Percentiles rank a stretch among this genome's conserved stretches.
phyloP scores from a whole-genome alignment of 2,888 invertebrate genomes.

The Caenorhabditis sp. region DNA sequence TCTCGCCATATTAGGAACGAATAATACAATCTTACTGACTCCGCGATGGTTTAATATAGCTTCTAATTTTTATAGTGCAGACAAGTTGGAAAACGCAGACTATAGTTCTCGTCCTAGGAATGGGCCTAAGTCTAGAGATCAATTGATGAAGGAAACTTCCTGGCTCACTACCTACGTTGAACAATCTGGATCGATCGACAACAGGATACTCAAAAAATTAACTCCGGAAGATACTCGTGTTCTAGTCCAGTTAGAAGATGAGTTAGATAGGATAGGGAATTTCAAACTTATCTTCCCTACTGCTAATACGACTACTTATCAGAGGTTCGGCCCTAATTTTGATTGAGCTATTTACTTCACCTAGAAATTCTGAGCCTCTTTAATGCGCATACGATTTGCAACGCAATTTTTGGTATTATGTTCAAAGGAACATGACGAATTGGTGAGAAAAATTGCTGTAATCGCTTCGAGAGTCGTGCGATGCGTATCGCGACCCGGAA shows the following conservation, averaged over 20 bases:
- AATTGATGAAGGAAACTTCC: slow-evolving; percentile 64
- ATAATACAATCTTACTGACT: neutral
- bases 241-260: slow-evolving; percentile 82
- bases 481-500: too few relatives aligned
- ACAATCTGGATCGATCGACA: slow-evolving; percentile 43
- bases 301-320: slow-evolving; percentile 61
- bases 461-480: too few relatives aligned
- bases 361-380: too few relatives aligned
- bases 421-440: too few relatives aligned
- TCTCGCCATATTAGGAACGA: too few relatives aligned
- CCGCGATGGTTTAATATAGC: neutral
- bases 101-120: slow-evolving; percentile 67
- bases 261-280: slow-evolving; percentile 84
- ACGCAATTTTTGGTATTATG: too few relatives aligned
- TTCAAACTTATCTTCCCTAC: slow-evolving; percentile 85
- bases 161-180: slow-evolving; percentile 60
- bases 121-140: slow-evolving; percentile 62
- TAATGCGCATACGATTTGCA: too few relatives aligned
- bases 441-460: too few relatives aligned
- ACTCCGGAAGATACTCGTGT: slow-evolving; percentile 74
- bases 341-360: too few relatives aligned
- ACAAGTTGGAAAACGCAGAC: slow-evolving; percentile 44
- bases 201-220: slow-evolving; percentile 65
- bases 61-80: neutral
- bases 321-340: too few relatives aligned